These are phyloP conservation scores for Macrosteles quadrilineatus DNA, from an alignment of 1,140 invertebrate species.

Conservation along the genomic window DNA sequence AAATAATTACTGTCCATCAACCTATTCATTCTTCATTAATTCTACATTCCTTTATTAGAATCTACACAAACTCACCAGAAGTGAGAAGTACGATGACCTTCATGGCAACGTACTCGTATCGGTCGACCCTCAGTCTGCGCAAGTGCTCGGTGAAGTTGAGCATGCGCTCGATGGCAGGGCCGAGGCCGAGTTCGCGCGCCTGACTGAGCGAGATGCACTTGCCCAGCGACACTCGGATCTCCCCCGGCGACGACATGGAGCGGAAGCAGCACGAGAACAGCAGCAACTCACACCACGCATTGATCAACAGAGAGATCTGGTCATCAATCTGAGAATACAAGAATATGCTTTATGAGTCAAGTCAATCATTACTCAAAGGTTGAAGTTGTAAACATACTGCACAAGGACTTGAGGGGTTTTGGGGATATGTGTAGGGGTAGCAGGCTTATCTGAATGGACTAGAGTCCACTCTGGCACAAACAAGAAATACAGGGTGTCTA, in stretches of 20 bases:
- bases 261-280: conserved; percentile 91
- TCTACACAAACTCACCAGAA: conserved; percentile 65
- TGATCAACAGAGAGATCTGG: conserved; percentile 94
- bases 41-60: too few species aligned
- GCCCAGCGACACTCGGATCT: conserved; percentile 77
- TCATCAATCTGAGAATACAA: conserved; percentile 78
- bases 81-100: conserved; percentile 93
- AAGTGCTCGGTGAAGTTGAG: conserved; percentile 92
- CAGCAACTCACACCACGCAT: conserved; percentile 96
- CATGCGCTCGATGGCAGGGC: conserved; percentile 90
- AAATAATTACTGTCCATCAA: too few species aligned
- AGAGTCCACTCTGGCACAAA: too few species aligned
- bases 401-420: too few species aligned
- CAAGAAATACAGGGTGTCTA: too few species aligned
- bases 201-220: conserved; percentile 76
- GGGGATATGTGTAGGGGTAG: too few species aligned
- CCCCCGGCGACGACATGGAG: conserved; percentile 81
- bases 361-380: too few species aligned
- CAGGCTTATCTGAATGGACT: too few species aligned
- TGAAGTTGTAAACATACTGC: too few species aligned
- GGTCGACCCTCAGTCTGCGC: conserved; percentile 85
- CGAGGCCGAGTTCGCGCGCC: conserved; percentile 67
- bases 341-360: conserved; percentile 27
- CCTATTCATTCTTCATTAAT: too few species aligned
- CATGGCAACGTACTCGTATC: conserved; percentile 96